Evolutionary conservation across 1,140 invertebrate genomes (phyloP).

Genomic region (Drosophila sp.): DNA sequence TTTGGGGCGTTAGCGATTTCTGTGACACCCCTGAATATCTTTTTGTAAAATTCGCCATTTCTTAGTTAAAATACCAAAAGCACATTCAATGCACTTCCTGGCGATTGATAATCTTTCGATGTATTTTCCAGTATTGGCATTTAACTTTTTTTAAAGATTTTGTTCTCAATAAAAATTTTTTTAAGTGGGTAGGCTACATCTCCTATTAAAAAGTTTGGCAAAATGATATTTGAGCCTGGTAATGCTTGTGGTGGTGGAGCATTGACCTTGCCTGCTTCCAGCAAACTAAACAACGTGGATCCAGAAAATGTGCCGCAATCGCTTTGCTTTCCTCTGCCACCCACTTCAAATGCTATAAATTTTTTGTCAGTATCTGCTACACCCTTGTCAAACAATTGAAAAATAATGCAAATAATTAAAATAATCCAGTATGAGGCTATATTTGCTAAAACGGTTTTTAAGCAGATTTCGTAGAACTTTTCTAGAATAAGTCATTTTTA

Average conservation of each 20-base stretch:
- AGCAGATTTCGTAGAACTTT: neutral
- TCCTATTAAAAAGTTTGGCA: conserved; percentile 10
- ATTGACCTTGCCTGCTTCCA: conserved; percentile 4
- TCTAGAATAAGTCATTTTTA: neutral
- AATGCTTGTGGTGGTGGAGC: neutral
- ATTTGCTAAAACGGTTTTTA: neutral
- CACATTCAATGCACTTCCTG: conserved; percentile 9
- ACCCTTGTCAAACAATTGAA: conserved; percentile 16
- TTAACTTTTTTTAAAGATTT: conserved; percentile 12
- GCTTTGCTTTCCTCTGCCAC: conserved; percentile 18
- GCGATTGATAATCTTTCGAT: conserved; percentile 15
- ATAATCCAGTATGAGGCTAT: conserved; percentile 11
- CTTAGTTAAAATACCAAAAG: conserved; percentile 8
- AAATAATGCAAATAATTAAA: conserved; percentile 20
- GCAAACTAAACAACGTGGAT: conserved; percentile 14
- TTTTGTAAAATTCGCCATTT: conserved; percentile 11
- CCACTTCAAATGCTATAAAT: conserved; percentile 18
- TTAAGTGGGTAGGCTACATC: conserved; percentile 9
- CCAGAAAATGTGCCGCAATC: conserved; percentile 17
- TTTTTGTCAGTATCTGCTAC: conserved; percentile 13
- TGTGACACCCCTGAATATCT: too few species aligned
- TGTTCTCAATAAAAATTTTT: conserved; percentile 13
- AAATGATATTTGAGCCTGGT: conserved; percentile 5
- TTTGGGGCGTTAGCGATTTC: too few species aligned
- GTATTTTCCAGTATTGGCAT: neutral